Base-by-base conservation (phyloP, 2,888 invertebrate genomes). In the Hermodice carunculata region DNA sequence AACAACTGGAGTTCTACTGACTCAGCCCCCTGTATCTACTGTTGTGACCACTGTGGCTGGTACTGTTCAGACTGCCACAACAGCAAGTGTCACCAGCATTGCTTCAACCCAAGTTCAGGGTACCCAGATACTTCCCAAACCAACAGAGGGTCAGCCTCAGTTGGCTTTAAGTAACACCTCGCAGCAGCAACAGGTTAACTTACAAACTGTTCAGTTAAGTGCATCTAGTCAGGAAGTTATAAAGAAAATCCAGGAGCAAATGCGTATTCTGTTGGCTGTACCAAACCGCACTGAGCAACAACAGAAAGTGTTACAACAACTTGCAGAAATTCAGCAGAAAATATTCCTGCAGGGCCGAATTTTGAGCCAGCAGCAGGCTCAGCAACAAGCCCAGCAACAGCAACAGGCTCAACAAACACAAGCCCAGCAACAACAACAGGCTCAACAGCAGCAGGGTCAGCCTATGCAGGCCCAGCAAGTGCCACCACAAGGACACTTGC, bases 251-350 rank as follows among this genome's bases (percentile, higher is more conserved):
- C 91, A 92, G 82, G 87, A 90, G 76, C 92, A 92, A 84, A 91
- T 93, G 58, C 90, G 91, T 79, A 88, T 89, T 53, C 85, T 93
- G 58, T 88, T 89, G 42, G 87, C 89, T 22, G 89, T 89, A 72
- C 82, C 89, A 70, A 86, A 87, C 62, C 86, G 87, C 76, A 88
- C 87, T 2, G 88, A 88, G 70, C 83, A 87, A 14, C 91, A 91
- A 67, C 89, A 90, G 78, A 82, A 87, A 11, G 81, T 89, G 11
- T 78, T 91, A 52, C 88, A 90, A 64, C 88, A 90, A 71, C 83
- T 93, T 34, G 90, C 91, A 74, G 88, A 90, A 61, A 91, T 92
- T 70, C 92, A 92, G 78, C 90, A 91, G 69, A 91, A 91, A 78
- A 92, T 93, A 69, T 80, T 93, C 69, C 90, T 91, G 0, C 90